These are phyloP conservation scores for Stomatorhinus walkeri DNA, from an alignment of 2,797 vertebrate species.

Conservation along the genomic window DNA sequence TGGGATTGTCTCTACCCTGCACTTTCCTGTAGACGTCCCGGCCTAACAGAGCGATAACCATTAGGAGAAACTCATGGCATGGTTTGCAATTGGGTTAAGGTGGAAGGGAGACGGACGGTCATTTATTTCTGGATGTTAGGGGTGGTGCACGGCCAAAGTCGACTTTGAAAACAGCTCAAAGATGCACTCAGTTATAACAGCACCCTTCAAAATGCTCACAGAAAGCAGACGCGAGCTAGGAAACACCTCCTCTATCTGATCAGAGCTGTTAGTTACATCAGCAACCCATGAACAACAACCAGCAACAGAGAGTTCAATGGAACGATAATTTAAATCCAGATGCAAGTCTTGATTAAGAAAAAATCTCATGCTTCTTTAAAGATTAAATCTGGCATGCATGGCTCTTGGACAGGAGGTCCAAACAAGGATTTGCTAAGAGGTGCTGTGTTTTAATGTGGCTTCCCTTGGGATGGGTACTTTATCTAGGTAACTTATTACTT, in stretches of 20 bases:
- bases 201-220: not conserved
- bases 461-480: not conserved
- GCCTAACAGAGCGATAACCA: slow-evolving; percentile 61
- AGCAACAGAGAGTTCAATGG: not conserved
- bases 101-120: slow-evolving; percentile 2
- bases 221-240: not conserved
- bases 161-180: not conserved
- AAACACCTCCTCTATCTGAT: not conserved
- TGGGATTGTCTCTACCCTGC: slow-evolving; percentile 73
- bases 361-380: not conserved
- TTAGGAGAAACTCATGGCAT: slow-evolving; percentile 21
- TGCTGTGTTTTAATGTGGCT: not conserved
- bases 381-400: not conserved
- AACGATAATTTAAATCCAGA: not conserved
- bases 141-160: not conserved
- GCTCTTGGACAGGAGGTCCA: not conserved
- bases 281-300: not conserved
- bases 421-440: not conserved
- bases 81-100: slow-evolving; percentile 26
- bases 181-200: not conserved
- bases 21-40: slow-evolving; percentile 86
- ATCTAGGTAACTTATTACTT: not conserved
- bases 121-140: slow-evolving; percentile 8
- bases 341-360: not conserved
- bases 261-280: not conserved